Conservation (phyloP, 2,797 vertebrate genomes). For the Gambelia wislizenii region DNA sequence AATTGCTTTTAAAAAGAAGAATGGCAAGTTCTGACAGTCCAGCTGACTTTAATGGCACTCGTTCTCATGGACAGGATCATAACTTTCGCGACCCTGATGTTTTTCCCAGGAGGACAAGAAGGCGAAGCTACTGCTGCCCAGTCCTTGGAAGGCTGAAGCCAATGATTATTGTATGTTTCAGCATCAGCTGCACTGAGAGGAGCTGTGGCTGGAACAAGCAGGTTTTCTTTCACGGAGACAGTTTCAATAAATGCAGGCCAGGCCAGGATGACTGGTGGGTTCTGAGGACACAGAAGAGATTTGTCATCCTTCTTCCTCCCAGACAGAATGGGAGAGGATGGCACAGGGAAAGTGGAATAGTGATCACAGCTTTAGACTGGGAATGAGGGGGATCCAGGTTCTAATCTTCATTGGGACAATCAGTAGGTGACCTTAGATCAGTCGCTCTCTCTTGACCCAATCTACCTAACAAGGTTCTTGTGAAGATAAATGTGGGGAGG, state of each 20-base stretch:
- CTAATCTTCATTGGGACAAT: too few species aligned
- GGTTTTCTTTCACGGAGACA: neutral
- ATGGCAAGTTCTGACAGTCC: neutral
- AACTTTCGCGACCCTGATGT: neutral
- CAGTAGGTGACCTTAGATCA: too few species aligned
- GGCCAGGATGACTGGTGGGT: neutral
- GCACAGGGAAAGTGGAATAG: too few species aligned
- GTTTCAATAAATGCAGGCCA: neutral
- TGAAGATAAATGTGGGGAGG: too few species aligned
- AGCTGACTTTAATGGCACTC: neutral
- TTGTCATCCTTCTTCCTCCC: neutral
- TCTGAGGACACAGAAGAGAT: neutral
- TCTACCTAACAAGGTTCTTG: too few species aligned
- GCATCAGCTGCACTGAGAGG: neutral
- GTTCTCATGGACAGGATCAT: neutral
- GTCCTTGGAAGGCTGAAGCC: neutral
- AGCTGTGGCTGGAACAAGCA: neutral
- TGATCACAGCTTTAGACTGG: too few species aligned
- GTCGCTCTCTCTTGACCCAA: too few species aligned
- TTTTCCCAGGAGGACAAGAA: neutral
- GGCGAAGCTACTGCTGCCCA: neutral
- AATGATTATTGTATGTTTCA: neutral
- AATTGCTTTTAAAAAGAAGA: too few species aligned
- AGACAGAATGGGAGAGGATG: neutral
- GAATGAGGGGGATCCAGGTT: too few species aligned